These are phyloP conservation scores for Zaprionus gabonicus DNA, from an alignment of 1,140 invertebrate genomes.

Conservation along the genomic window DNA sequence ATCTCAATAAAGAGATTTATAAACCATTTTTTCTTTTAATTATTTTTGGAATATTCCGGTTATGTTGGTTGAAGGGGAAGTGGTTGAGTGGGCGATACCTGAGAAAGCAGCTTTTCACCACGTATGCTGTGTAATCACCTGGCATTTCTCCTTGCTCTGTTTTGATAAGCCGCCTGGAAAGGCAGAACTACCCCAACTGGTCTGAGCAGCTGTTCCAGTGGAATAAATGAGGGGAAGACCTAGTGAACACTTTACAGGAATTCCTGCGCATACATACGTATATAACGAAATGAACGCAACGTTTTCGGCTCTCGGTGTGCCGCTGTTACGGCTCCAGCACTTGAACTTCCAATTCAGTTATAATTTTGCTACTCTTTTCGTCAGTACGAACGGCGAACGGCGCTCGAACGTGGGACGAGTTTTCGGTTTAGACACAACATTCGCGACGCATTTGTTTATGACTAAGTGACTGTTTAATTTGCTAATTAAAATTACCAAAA, in stretches of 20 bases:
- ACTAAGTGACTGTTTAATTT: slow-evolving; percentile 8
- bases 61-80: background rate
- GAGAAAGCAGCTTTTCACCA: slow-evolving; percentile 27
- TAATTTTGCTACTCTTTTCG: slow-evolving; percentile 77
- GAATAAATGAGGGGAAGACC: slow-evolving; percentile 28
- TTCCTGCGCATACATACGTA: slow-evolving; percentile 62
- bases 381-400: slow-evolving; percentile 61
- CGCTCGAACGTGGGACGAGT: slow-evolving; percentile 53
- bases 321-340: slow-evolving; percentile 77
- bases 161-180: slow-evolving; percentile 7
- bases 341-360: slow-evolving; percentile 84
- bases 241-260: slow-evolving; percentile 30
- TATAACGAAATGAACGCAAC: slow-evolving; percentile 66
- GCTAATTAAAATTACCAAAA: slow-evolving; percentile 1
- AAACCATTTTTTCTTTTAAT: background rate
- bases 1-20: background rate
- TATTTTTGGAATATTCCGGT: background rate
- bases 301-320: slow-evolving; percentile 31
- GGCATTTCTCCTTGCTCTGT: slow-evolving; percentile 4
- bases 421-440: slow-evolving; percentile 37
- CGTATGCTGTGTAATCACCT: background rate
- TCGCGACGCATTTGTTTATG: slow-evolving; percentile 52
- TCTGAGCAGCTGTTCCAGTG: slow-evolving; percentile 34
- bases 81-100: background rate
- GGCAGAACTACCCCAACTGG: slow-evolving; percentile 2